Evolutionary conservation across 2,797 vertebrate species (phyloP), one percentile per base, ranked within the genome.

Genomic region (Cetoscarus ocellatus): DNA sequence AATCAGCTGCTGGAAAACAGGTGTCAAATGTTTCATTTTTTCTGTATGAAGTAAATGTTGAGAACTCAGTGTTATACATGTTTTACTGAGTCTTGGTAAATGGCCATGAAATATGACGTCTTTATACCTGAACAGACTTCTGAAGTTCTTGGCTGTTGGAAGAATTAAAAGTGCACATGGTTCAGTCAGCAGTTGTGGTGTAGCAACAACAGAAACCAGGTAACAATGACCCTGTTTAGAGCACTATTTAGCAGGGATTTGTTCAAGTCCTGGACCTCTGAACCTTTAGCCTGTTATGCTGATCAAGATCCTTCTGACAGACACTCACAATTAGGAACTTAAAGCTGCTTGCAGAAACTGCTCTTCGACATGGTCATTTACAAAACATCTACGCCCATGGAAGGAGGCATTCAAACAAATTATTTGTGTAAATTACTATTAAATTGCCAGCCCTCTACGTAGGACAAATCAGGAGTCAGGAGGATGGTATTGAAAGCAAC

Each of bases 231-330:
- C 36, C 8, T 48, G 45, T 63, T 71, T 35, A 64, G 61, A 64
- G 12, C 61, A 66, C 10, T n/a, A 47, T 67, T 72, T 39, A 67
- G 39, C 39, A 50, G 40, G 61, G 73, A 63, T 80, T 67, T 64
- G 52, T 19, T n/a, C 11, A 11, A 43, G 56, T 53, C 38, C 47
- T 50, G 44, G 45, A 81, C 66, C 68, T 78, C 38, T 73, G 62
- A 80, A 27, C 60, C 1, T 0, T 73, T n/a, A 58, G 50, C 10
- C 27, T 40, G 61, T 68, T 7, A 67, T 49, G 57, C 67, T 76
- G 61, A 76, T 38, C 38, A 60, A 79, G 73, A 74, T 52, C 56
- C 61, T 79, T 74, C 49, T 40, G 6, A 65, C 39, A 58, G 65
- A 71, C 80, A 59, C 61, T 48, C 67, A 15, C 54, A 56, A 43